Base-by-base conservation (phyloP, 2,113 vertebrate genomes). In the Raphicerus campestris region DNA sequence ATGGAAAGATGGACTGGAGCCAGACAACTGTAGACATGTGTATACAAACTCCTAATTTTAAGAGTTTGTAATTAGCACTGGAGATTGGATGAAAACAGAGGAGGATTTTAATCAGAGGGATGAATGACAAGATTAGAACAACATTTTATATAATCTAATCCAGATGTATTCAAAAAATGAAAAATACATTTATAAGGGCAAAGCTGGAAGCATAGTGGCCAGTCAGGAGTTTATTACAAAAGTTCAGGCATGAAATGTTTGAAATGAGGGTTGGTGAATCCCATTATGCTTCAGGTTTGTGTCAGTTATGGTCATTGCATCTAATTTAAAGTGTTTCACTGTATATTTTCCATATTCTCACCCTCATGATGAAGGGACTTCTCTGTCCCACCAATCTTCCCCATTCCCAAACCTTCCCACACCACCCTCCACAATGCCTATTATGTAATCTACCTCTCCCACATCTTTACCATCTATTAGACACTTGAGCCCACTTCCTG, bases 11-110 rank as follows among this genome's bases (percentile, higher is more conserved):
- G 61, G 82, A 60, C n/a, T n/a, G n/a, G 85, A 96, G 81, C 83
- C 93, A 96, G 80, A 26, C 60, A 82, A 78, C 75, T 93, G 45
- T 8, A 93, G 45, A 94, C 9, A 63, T n/a, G 30, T 93, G 30
- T 58, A 90, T 75, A 75, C 47, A 61, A 32, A 16, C 47, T 51
- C 47, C 70, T 96, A 92, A 96, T 92, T 95, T 97, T 84, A 95
- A 90, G 61, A 91, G 61, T 96, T 82, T 88, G 45, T 75, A 96
- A 85, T 96, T 96, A 96, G 66, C 85, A 49, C 55, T 61, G 61
- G 84, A 70, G 66, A 88, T 90, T 51, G 88, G 73, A 94, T 77
- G n/a, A 80, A 87, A 97, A 70, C 14, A 66, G 39, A 66, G 45
- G 17, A 92, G 39, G 49, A 45, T 93, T 96, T 96, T 93, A 96